Percentiles rank a stretch among this genome's conserved stretches.
Evolutionary conservation across 2,113 vertebrate species (phyloP).

Genomic region (Ictalurus furcatus): DNA sequence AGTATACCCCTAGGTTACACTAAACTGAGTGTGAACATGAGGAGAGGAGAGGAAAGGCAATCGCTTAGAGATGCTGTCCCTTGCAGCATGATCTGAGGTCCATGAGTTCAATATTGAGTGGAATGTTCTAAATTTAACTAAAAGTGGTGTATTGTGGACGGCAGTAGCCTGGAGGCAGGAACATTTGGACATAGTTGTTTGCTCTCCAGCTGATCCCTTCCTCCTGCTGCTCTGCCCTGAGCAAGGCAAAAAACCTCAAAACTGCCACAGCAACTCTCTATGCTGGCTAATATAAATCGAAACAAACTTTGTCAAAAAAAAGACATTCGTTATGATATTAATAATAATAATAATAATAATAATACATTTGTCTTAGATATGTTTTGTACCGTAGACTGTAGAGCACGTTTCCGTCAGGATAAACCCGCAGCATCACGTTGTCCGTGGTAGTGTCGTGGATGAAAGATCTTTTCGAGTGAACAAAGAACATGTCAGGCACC

Average conservation of each 20-base stretch:
- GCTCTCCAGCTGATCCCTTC: slow-evolving; percentile 33
- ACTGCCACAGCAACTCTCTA: neutral
- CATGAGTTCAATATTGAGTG: slow-evolving; percentile 17
- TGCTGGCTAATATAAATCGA: neutral
- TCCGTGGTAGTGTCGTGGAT: slow-evolving; percentile 97
- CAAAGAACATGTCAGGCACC: slow-evolving; percentile 98
- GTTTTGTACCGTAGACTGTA: slow-evolving; percentile 91
- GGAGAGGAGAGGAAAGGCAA: neutral
- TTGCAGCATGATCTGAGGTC: neutral
- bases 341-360: neutral
- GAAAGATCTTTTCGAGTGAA: slow-evolving; percentile 96
- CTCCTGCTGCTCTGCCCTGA: slow-evolving; percentile 33
- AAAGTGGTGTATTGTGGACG: slow-evolving; percentile 34
- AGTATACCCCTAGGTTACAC: neutral
- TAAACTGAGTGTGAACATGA: neutral
- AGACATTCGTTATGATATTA: neutral
- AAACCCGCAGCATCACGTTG: slow-evolving; percentile 95
- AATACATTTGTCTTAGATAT: neutral
- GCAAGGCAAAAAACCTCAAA: neutral
- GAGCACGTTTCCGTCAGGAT: slow-evolving; percentile 93
- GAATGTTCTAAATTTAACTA: slow-evolving; percentile 44
- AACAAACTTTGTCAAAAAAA: neutral
- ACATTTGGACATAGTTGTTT: slow-evolving; percentile 33
- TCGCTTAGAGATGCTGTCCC: neutral
- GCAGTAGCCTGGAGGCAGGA: slow-evolving; percentile 36